These are phyloP conservation scores for Zosterops pallidus DNA, from an alignment of 2,113 vertebrate genomes.

Conservation along the genomic window DNA sequence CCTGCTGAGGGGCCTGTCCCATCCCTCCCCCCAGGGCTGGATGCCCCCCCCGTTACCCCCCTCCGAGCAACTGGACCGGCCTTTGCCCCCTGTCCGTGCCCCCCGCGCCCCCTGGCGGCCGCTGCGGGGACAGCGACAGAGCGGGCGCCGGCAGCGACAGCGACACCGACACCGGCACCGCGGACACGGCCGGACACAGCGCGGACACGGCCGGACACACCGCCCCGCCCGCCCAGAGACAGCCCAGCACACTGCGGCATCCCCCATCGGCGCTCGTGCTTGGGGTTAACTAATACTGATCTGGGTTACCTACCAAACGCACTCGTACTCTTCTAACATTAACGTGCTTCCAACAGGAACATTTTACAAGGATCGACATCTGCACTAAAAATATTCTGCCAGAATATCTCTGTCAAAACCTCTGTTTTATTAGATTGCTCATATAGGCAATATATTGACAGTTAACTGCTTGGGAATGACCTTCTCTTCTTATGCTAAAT, in stretches of 20 bases:
- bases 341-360: background rate
- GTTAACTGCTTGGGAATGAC: background rate
- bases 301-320: background rate
- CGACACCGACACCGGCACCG: too few species aligned
- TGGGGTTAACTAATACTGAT: background rate
- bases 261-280: accelerated
- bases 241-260: accelerated
- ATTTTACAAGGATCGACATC: background rate
- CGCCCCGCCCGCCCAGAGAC: accelerated
- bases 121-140: background rate
- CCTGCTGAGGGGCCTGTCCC: background rate
- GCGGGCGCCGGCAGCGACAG: too few species aligned
- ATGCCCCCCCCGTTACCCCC: too few species aligned
- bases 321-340: background rate
- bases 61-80: too few species aligned
- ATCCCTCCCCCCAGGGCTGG: background rate
- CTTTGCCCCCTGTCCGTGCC: too few species aligned
- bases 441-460: background rate
- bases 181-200: background rate
- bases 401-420: background rate
- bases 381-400: background rate
- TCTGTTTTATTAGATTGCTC: background rate
- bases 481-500: background rate
- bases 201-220: background rate
- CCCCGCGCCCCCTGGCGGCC: background rate